A percentile compares a stretch with the other conserved stretches of the same genome.
phyloP scores from a whole-genome alignment of 2,888 invertebrate genomes.

The Chymomyza fuscimana region DNA sequence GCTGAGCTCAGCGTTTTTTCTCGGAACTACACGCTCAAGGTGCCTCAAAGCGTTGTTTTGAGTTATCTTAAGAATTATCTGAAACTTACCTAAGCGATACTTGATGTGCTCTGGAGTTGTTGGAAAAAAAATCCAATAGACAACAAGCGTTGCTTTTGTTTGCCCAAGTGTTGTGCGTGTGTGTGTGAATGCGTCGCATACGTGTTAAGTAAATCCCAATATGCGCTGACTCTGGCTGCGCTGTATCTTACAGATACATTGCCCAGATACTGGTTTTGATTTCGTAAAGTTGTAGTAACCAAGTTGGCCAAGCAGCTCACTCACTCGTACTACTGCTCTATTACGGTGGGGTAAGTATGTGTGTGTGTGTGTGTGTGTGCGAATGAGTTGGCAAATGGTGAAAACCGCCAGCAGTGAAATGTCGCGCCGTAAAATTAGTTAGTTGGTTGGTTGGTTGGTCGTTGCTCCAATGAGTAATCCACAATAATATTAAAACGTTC shows the following conservation, averaged over 20 bases:
- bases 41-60: constrained; percentile 4
- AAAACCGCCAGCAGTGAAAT: constrained; percentile 46
- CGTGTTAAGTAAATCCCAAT: constrained; percentile 70
- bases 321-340: neutral
- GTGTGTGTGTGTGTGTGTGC: constrained; percentile 9
- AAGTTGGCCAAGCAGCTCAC: constrained; percentile 1
- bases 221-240: constrained; percentile 53
- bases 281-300: constrained; percentile 46
- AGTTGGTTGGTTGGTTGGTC: constrained; percentile 26
- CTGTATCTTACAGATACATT: constrained; percentile 70
- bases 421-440: constrained; percentile 29
- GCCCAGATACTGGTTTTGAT: constrained; percentile 70
- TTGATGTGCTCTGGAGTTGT: constrained; percentile 3
- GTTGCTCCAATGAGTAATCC: constrained; percentile 69
- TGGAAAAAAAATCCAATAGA: constrained; percentile 57
- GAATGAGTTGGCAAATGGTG: constrained; percentile 25
- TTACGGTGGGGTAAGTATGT: neutral
- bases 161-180: constrained; percentile 6
- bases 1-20: neutral
- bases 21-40: neutral
- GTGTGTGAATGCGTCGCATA: constrained; percentile 43
- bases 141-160: constrained; percentile 12
- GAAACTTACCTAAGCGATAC: constrained; percentile 42
- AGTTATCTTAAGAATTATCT: constrained; percentile 33
- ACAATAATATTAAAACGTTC: constrained; percentile 1